phyloP scores from a whole-genome alignment of 35 echinoderm and acorn worm genomes.

The Apostichopus japonicus region DNA sequence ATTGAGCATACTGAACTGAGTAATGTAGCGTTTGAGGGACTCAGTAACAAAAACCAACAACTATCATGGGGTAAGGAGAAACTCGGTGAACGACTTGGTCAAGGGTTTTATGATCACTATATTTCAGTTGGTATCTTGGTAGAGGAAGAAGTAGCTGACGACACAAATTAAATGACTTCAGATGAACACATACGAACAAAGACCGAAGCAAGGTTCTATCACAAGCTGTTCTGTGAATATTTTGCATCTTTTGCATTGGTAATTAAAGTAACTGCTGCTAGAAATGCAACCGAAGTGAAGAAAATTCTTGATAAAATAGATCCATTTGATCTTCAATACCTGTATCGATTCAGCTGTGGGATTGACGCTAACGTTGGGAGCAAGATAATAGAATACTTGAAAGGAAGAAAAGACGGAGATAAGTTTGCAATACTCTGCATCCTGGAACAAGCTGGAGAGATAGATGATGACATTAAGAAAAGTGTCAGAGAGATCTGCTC shows the following conservation, averaged over 20 bases:
- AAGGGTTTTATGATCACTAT: constrained; percentile 18
- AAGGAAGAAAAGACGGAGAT: not conserved
- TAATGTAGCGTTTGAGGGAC: not conserved
- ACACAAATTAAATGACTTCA: not conserved
- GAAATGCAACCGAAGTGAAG: too few species aligned
- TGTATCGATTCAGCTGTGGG: constrained; percentile 18
- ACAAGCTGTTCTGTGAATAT: constrained; percentile 24
- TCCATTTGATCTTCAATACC: constrained; percentile 27
- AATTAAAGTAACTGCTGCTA: not conserved
- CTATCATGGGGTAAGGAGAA: not conserved
- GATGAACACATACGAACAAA: not conserved
- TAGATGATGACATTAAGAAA: constrained; percentile 3
- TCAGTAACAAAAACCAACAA: not conserved
- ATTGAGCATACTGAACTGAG: not conserved
- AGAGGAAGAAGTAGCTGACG: not conserved
- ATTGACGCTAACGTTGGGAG: not conserved
- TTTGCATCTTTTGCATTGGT: not conserved
- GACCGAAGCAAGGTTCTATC: constrained; percentile 21
- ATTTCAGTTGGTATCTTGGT: constrained; percentile 13
- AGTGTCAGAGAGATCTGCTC: not conserved
- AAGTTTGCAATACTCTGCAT: constrained; percentile 21
- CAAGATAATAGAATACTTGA: constrained; percentile 12
- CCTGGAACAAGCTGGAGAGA: not conserved
- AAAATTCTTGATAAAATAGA: not conserved
- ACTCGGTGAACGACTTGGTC: not conserved